Percentiles rank a stretch among this genome's conserved stretches.
These are phyloP conservation scores for Drepanosiphum platanoidis DNA, from an alignment of 2,888 invertebrate genomes.

Conservation along the genomic window DNA sequence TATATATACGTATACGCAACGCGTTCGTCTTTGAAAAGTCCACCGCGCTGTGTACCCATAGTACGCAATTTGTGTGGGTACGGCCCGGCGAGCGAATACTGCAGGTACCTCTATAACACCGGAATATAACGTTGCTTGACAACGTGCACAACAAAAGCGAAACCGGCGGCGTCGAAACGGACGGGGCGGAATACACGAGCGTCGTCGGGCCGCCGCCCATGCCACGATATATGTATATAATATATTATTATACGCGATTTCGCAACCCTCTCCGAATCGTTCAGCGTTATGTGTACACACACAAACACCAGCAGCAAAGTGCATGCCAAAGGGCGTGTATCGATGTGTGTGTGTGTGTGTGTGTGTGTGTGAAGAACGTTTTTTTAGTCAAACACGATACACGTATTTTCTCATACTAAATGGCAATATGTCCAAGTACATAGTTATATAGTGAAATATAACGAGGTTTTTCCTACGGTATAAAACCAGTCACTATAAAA, in stretches of 20 bases:
- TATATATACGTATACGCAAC: too few relatives aligned
- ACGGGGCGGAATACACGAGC: not conserved
- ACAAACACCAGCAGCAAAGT: not conserved
- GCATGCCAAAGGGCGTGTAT: not conserved
- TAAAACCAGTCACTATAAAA: not conserved
- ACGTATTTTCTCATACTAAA: not conserved
- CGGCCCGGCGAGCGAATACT: too few relatives aligned
- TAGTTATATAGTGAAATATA: not conserved
- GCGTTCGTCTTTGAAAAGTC: not conserved
- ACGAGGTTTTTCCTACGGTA: not conserved
- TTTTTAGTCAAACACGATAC: not conserved
- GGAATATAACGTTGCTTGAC: constrained; percentile 4
- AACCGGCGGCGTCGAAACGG: not conserved
- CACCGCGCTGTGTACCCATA: not conserved
- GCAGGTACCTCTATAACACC: not conserved
- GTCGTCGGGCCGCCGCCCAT: too few relatives aligned
- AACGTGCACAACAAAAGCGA: constrained; percentile 16
- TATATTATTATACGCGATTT: not conserved
- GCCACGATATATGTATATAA: not conserved
- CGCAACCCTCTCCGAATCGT: not conserved
- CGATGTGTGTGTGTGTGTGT: not conserved
- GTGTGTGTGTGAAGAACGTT: not conserved
- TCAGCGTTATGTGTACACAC: not conserved
- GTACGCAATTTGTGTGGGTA: not conserved
- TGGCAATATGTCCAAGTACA: not conserved